A percentile compares a stretch with the other conserved stretches of the same genome.
Evolutionary conservation across 2,797 vertebrate genomes (phyloP).

Genomic region (Gambelia wislizenii): DNA sequence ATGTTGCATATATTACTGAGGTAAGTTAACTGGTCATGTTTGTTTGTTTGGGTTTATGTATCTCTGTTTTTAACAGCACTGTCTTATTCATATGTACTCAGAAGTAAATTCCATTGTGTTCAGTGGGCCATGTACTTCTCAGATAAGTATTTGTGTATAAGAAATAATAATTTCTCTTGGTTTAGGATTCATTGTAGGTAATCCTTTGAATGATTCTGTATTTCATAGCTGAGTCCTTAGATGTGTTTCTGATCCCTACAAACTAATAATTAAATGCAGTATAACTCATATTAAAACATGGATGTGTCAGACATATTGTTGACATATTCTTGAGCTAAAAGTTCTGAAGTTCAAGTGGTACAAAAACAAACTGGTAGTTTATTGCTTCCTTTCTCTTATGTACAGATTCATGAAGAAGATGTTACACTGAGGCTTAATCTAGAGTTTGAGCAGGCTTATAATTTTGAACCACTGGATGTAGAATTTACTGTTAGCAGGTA

Average conservation of each 20-base stretch:
- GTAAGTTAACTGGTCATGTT: slow-evolving; percentile 73
- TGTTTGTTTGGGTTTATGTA: not conserved
- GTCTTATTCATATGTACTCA: not conserved
- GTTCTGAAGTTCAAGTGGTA: not conserved
- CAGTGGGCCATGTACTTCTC: not conserved
- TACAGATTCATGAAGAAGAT: slow-evolving; percentile 86
- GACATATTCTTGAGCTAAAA: not conserved
- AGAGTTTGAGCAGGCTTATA: slow-evolving; percentile 86
- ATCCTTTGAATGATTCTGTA: not conserved
- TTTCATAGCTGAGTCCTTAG: not conserved
- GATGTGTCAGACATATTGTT: not conserved
- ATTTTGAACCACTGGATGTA: slow-evolving; percentile 91
- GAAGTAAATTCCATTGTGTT: not conserved
- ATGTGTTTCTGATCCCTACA: not conserved
- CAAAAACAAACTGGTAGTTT: not conserved
- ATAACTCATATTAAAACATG: not conserved
- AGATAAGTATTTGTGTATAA: not conserved
- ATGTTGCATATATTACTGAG: slow-evolving; percentile 84
- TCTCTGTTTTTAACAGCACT: not conserved
- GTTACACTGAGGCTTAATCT: slow-evolving; percentile 87
- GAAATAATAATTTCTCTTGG: not conserved
- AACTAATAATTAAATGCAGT: not conserved
- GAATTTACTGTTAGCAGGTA: slow-evolving; percentile 92
- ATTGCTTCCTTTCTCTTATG: slow-evolving; percentile 52
- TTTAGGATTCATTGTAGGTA: not conserved